Base-by-base conservation (phyloP, 2,113 vertebrate species). In the Tachuris rubrigastra region DNA sequence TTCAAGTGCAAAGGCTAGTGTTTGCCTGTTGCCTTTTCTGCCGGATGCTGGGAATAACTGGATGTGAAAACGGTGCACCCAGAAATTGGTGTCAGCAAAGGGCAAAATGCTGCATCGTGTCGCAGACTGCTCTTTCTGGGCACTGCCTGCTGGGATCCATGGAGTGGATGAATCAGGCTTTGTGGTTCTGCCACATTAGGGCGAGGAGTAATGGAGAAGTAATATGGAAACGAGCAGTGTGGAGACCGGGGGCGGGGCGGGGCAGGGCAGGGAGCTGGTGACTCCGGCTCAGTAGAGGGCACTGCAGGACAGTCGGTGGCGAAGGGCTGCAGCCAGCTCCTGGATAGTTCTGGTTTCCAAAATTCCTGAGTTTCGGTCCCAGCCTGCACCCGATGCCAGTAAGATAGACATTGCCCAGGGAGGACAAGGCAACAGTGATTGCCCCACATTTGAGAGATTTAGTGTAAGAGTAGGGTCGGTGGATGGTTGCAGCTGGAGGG, bases 251-350 rank as follows among this genome's bases (percentile, higher is more conserved):
- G 5, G 5, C 35, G 1, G 0, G 25, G 4, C 5, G 6, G 5
- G 35, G 12, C 37, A 42, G 27, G 82, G 71, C 46, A 19, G 39
- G 53, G 7, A 33, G 25, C 14, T 52, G 53, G 9, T 90, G 35
- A 41, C 62, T 46, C 24, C 59, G 28, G 30, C 76, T 94, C 97
- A 71, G 88, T 14, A 96, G 94, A 89, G 94, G 95, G 92, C 95
- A 90, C 90, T 97, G 58, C 92, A 96, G 87, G 85, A 94, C 82
- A 94, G 87, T 41, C 2, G 1, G 85, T 14, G 2, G 39, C 0
- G 0, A 22, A 72, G 35, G 78, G 50, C 75, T 79, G 58, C 39
- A 41, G 63, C 30, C 53, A 65, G 44, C 31, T 44, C 8, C 33
- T 46, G 31, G 59, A 33, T 22, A 27, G 75, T 44, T 87, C 17